Conservation (phyloP, 2,113 vertebrate species). For the Syngnathus scovelli region DNA sequence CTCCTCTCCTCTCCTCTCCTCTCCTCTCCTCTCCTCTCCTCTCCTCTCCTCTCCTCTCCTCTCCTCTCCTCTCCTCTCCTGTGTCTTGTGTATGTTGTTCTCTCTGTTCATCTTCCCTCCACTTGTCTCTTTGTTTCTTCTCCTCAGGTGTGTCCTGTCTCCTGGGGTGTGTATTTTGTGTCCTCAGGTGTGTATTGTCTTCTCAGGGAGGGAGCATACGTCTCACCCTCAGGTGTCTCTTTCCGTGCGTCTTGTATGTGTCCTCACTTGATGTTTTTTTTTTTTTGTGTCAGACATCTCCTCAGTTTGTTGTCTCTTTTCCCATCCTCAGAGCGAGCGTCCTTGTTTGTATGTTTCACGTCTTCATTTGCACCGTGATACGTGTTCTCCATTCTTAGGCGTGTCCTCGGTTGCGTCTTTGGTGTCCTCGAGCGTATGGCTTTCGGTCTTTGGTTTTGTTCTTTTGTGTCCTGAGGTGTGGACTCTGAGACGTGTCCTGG, state of each 20-base stretch:
- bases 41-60: neutral
- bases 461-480: neutral
- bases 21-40: neutral
- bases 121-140: slow-evolving; percentile 3
- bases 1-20: too few species aligned
- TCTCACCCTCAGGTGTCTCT: slow-evolving; percentile 28
- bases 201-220: neutral
- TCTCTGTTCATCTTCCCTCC: neutral
- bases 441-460: neutral
- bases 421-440: too few species aligned
- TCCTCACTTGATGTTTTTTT: neutral
- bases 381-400: too few species aligned
- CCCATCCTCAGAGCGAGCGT: too few species aligned
- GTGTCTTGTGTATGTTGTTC: neutral
- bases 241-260: neutral
- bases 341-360: neutral
- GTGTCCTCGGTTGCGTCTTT: neutral
- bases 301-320: too few species aligned
- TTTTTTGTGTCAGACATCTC: too few species aligned
- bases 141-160: slow-evolving; percentile 7
- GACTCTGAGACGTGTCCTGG: neutral
- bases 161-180: slow-evolving; percentile 10
- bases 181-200: slow-evolving; percentile 8
- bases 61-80: neutral
- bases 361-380: neutral